Percentiles rank a stretch among this genome's conserved stretches.
phyloP scores from a whole-genome alignment of 2,113 vertebrate genomes.

The Galbula dea region DNA sequence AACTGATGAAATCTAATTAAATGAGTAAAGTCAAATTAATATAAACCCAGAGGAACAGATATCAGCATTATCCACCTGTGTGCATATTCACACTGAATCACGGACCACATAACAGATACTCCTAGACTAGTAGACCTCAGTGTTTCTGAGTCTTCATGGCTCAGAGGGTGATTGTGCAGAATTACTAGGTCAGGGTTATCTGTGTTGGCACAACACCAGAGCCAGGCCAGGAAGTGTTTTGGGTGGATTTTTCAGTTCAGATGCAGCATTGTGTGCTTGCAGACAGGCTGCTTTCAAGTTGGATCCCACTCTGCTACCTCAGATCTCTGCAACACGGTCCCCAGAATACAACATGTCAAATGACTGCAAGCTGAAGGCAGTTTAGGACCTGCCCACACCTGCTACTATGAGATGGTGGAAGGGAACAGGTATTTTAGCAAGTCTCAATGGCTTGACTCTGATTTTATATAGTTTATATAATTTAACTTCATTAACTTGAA shows the following conservation, averaged over 20 bases:
- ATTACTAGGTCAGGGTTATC: neutral
- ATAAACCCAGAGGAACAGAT: neutral
- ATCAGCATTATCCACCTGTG: neutral
- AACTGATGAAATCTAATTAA: neutral
- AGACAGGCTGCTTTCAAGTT: neutral
- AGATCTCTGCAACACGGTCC: neutral
- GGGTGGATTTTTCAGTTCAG: neutral
- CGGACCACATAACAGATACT: neutral
- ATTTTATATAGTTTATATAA: neutral
- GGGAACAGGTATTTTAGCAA: neutral
- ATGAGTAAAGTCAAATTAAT: neutral
- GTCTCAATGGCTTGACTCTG: neutral
- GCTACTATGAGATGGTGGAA: neutral
- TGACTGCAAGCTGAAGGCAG: neutral
- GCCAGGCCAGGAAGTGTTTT: neutral
- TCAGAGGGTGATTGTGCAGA: neutral
- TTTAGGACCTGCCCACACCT: neutral
- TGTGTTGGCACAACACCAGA: neutral
- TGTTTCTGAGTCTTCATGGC: neutral
- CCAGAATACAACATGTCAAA: neutral
- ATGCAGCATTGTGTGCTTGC: neutral
- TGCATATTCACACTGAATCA: neutral
- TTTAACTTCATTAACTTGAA: neutral
- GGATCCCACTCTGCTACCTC: neutral
- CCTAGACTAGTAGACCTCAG: neutral